Evolutionary conservation across 2,888 invertebrate species (phyloP).

Genomic region (Agelastica alni): DNA sequence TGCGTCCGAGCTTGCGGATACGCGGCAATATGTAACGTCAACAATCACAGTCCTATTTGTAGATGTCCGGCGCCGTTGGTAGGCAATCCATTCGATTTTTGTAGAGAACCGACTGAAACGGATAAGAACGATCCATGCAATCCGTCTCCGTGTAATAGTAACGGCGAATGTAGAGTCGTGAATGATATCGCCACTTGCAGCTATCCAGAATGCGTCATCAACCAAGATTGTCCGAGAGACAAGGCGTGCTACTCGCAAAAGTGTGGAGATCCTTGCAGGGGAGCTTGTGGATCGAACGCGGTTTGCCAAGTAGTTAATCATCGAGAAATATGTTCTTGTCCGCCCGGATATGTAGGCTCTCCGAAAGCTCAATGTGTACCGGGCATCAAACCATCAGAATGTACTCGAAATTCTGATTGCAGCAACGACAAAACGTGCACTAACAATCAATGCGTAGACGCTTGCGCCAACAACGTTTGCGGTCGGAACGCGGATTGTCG

Average conservation of each 20-base stretch:
- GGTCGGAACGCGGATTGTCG: conserved; percentile 79
- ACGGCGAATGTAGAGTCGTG: conserved; percentile 77
- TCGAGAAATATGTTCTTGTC: conserved; percentile 82
- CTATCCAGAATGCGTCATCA: conserved; percentile 86
- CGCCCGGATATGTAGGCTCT: conserved; percentile 75
- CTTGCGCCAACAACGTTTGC: conserved; percentile 72
- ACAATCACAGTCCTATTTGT: conserved; percentile 86
- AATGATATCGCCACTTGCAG: conserved; percentile 74
- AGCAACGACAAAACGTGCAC: conserved; percentile 82
- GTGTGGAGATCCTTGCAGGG: conserved; percentile 82
- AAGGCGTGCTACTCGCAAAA: conserved; percentile 80
- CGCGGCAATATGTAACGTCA: conserved; percentile 75
- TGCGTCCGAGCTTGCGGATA: conserved; percentile 81
- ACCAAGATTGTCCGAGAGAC: conserved; percentile 84
- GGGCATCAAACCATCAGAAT: conserved; percentile 66
- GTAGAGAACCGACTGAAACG: conserved; percentile 58
- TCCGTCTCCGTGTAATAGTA: conserved; percentile 81
- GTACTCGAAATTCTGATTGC: conserved; percentile 77
- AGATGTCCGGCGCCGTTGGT: conserved; percentile 72
- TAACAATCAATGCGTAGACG: conserved; percentile 73
- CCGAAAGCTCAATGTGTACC: conserved; percentile 74
- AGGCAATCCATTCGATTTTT: conserved; percentile 82
- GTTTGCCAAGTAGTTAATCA: conserved; percentile 80
- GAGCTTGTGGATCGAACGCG: conserved; percentile 83
- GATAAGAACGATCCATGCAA: conserved; percentile 72